These are phyloP conservation scores for Dendrolimus houi DNA, from an alignment of 2,888 invertebrate species.

Conservation along the genomic window DNA sequence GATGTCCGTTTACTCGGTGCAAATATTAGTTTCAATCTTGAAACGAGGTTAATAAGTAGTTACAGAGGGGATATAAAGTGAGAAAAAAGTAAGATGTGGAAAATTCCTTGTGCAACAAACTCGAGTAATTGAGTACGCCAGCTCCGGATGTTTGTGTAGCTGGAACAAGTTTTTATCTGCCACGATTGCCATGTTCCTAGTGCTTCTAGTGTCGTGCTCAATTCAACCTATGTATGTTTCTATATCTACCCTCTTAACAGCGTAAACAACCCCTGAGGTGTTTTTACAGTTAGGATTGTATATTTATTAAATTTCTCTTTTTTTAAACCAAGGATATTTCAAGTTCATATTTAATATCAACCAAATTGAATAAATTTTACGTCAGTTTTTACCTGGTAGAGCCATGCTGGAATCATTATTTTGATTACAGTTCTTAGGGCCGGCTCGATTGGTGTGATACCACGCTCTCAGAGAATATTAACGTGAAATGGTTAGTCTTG, in stretches of 20 bases:
- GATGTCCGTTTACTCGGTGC: slow-evolving; percentile 22
- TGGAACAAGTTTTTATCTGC: slow-evolving; percentile 58
- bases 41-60: slow-evolving; percentile 42
- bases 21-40: slow-evolving; percentile 32
- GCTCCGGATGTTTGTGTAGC: slow-evolving; percentile 59
- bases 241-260: slow-evolving; percentile 18
- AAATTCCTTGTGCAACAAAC: slow-evolving; percentile 52
- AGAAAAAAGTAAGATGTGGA: slow-evolving; percentile 35
- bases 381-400: too few relatives aligned
- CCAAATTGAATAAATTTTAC: too few relatives aligned
- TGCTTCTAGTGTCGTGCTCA: slow-evolving; percentile 45
- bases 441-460: too few relatives aligned
- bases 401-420: too few relatives aligned
- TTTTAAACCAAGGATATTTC: too few relatives aligned
- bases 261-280: not conserved
- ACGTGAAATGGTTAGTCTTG: too few relatives aligned
- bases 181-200: slow-evolving; percentile 46
- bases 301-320: too few relatives aligned
- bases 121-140: slow-evolving; percentile 61
- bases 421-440: too few relatives aligned
- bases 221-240: slow-evolving; percentile 29
- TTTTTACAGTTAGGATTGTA: too few relatives aligned
- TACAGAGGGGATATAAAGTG: slow-evolving; percentile 24
- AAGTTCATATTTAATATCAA: too few relatives aligned
- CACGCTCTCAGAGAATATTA: too few relatives aligned